Base-by-base conservation (phyloP, 2,797 vertebrate genomes). In the Tapirus indicus region DNA sequence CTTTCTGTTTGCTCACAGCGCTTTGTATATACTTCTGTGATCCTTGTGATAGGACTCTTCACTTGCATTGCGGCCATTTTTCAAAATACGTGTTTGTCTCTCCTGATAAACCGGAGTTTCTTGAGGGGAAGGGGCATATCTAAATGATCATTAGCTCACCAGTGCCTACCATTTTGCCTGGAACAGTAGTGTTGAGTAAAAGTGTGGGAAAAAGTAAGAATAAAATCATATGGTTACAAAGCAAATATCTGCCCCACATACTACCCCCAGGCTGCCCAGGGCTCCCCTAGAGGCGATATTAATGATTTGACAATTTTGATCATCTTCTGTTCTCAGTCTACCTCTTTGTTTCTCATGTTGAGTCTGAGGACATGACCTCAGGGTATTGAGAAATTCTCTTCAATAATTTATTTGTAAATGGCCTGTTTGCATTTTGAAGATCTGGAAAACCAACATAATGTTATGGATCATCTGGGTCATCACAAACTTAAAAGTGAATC, bases 381-480 rank as follows among this genome's bases (percentile, higher is more conserved):
- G 56, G 35, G 32, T 29, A 13, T 11, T 0, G 29, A 85, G 79
- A 79, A 66, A 90, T 62, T 44, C 1, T 82, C 41, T 74, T 64
- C 20, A 60, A 29, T 85, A 41, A 83, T 68, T 92, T 21, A 78
- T 90, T 93, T 86, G 91, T 75, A 87, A 92, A 9, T n/a, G 32
- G 1, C 20, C 49, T 47, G 0, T 79, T 77, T 90, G 54, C 5
- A 84, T 66, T 60, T 80, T 77, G 52, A 62, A 86, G 17, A 56
- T 69, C n/a, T 78, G 29, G 21, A 77, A 71, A 77, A 58, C 4
- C 35, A 52, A 20, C 21, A 47, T 0, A 20, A 80, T 38, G 0
- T 23, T 18, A 72, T 12, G 1, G 16, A 56, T 54, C 25, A 68
- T 25, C 68, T 94, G 44, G 41, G 1, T 25, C 6, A 52, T 6